Conservation (phyloP, 1,140 invertebrate species). For the Nephila pilipes region DNA sequence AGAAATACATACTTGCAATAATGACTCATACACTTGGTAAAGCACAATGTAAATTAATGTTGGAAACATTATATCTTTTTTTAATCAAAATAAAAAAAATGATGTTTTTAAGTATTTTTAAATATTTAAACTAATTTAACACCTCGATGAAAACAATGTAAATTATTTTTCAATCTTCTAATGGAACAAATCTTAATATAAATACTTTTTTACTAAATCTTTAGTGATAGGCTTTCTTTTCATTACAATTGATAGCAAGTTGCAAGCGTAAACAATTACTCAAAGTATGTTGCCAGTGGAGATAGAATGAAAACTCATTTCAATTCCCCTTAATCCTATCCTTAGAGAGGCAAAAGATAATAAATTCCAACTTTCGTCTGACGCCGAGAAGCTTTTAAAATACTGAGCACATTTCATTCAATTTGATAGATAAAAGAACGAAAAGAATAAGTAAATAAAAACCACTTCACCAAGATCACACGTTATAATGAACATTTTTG, state of each 20-base stretch:
- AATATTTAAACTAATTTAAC: no score
- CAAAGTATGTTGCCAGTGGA: not conserved
- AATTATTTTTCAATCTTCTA: no score
- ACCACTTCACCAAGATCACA: slow-evolving; percentile 20
- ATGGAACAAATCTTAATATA: not conserved
- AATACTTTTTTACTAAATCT: not conserved
- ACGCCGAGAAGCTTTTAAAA: slow-evolving; percentile 16
- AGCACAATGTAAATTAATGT: no score
- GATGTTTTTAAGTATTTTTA: no score
- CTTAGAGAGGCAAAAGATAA: slow-evolving; percentile 19
- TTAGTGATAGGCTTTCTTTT: not conserved
- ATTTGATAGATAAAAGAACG: slow-evolving; percentile 9
- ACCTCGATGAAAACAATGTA: no score
- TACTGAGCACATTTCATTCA: not conserved
- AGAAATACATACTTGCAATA: no score
- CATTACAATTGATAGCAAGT: not conserved
- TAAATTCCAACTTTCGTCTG: not conserved
- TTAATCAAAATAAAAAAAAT: no score
- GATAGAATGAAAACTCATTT: not conserved
- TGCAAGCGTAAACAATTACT: slow-evolving; percentile 16
- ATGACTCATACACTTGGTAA: no score
- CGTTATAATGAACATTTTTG: slow-evolving; percentile 31
- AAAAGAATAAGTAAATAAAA: not conserved
- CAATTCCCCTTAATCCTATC: slow-evolving; percentile 28
- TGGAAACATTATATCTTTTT: no score